phyloP scores from a whole-genome alignment of 2,113 vertebrate genomes.

The Tetrao urogallus region DNA sequence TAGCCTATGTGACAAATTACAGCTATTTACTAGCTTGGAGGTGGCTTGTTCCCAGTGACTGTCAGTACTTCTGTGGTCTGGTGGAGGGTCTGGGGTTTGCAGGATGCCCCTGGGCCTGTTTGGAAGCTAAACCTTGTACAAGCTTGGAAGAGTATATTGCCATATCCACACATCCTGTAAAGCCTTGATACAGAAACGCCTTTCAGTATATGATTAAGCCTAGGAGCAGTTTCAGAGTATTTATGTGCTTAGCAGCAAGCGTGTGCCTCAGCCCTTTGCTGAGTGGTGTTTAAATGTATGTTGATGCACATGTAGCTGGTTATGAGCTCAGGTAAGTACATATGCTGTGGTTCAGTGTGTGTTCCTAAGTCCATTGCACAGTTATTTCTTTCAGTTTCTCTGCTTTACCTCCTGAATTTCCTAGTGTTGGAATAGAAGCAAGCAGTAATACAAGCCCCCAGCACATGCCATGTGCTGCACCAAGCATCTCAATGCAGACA shows the following conservation, averaged over 20 bases:
- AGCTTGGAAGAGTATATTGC: neutral
- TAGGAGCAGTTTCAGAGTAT: neutral
- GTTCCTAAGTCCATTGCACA: neutral
- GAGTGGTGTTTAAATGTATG: neutral
- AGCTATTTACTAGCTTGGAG: neutral
- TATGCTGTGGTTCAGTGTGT: neutral
- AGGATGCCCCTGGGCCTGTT: neutral
- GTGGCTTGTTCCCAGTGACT: rapidly evolving
- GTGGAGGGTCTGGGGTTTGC: neutral
- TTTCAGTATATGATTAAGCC: neutral
- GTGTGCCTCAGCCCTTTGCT: neutral
- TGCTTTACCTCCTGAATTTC: neutral
- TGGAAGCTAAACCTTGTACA: neutral
- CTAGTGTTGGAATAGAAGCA: neutral
- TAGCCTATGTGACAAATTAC: neutral
- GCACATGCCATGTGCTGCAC: neutral
- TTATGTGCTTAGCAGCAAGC: neutral
- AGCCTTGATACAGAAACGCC: neutral
- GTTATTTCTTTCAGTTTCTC: neutral
- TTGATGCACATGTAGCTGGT: neutral
- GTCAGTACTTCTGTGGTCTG: neutral
- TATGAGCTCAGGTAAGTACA: neutral
- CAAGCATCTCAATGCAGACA: neutral
- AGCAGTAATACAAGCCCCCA: neutral
- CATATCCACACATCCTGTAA: rapidly evolving